phyloP scores from a whole-genome alignment of 2,797 vertebrate genomes.

The Diplodus puntazzo region DNA sequence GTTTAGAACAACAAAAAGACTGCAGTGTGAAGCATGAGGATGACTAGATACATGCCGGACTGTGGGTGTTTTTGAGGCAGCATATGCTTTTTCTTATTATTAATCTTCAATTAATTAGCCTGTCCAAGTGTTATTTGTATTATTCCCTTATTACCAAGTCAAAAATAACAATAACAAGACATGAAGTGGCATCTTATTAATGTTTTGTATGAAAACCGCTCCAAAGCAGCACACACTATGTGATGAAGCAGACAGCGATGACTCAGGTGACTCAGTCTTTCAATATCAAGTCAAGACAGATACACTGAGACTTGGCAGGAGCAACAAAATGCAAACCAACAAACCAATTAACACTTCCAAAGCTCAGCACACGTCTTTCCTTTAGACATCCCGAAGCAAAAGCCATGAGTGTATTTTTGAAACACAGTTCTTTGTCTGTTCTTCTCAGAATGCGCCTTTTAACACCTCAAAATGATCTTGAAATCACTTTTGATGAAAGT shows the following conservation, averaged over 20 bases:
- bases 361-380: slow-evolving; percentile 50
- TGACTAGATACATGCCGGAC: background rate
- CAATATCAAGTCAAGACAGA: slow-evolving; percentile 66
- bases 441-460: slow-evolving; percentile 43
- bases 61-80: background rate
- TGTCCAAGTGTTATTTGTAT: background rate
- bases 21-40: slow-evolving; percentile 6
- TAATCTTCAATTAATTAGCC: background rate
- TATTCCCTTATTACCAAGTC: background rate
- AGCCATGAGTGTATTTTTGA: slow-evolving; percentile 46
- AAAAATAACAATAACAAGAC: slow-evolving; percentile 3
- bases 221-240: slow-evolving; percentile 8
- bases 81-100: background rate
- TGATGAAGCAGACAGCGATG: slow-evolving; percentile 40
- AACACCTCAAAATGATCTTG: slow-evolving; percentile 44
- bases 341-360: slow-evolving; percentile 70
- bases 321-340: slow-evolving; percentile 59
- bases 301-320: slow-evolving; percentile 59
- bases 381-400: slow-evolving; percentile 44
- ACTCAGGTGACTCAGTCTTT: slow-evolving; percentile 61
- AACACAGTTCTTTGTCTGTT: slow-evolving; percentile 26
- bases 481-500: slow-evolving; percentile 45
- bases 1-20: slow-evolving; percentile 18
- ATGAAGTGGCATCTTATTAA: background rate
- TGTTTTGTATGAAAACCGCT: slow-evolving; percentile 17